Conservation (phyloP, 2,797 vertebrate species). For the Falco biarmicus region DNA sequence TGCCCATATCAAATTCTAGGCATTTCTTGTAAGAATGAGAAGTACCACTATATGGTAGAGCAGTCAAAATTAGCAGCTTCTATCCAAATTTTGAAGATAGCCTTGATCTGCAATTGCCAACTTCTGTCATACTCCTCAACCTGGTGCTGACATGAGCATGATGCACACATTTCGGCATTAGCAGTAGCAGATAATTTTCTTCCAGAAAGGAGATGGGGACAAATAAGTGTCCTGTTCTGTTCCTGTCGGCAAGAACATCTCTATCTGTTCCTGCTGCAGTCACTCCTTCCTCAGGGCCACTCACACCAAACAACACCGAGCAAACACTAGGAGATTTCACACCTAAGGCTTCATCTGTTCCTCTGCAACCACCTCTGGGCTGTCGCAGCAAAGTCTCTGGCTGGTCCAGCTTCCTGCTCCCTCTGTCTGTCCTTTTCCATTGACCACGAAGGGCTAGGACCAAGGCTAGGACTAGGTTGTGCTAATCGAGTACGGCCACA, state of each 20-base stretch:
- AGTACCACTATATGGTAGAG: not conserved
- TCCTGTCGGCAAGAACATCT: slow-evolving; percentile 5
- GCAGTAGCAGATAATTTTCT: slow-evolving; percentile 18
- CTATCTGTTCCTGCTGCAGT: not conserved
- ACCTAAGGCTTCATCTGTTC: not conserved
- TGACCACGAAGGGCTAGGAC: not conserved
- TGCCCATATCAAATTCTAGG: not conserved
- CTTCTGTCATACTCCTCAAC: not conserved
- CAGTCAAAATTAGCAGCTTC: not conserved
- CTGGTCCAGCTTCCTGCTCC: not conserved
- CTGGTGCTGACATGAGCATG: not conserved
- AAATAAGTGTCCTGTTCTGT: slow-evolving; percentile 37
- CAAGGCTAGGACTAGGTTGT: not conserved
- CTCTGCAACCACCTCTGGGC: not conserved
- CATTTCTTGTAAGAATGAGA: not conserved
- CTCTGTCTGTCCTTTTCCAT: not conserved
- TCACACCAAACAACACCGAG: not conserved
- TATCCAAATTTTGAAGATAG: not conserved
- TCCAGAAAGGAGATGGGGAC: slow-evolving; percentile 20
- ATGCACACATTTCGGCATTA: not conserved
- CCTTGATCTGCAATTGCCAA: slow-evolving; percentile 11
- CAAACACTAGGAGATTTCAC: not conserved
- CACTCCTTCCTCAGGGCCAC: not conserved
- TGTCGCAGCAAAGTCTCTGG: not conserved
- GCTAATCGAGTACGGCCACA: not conserved